Percentiles rank a stretch among this genome's conserved stretches.
These are phyloP conservation scores for Bubo scandiacus DNA, from an alignment of 2,113 vertebrate species.

Conservation along the genomic window DNA sequence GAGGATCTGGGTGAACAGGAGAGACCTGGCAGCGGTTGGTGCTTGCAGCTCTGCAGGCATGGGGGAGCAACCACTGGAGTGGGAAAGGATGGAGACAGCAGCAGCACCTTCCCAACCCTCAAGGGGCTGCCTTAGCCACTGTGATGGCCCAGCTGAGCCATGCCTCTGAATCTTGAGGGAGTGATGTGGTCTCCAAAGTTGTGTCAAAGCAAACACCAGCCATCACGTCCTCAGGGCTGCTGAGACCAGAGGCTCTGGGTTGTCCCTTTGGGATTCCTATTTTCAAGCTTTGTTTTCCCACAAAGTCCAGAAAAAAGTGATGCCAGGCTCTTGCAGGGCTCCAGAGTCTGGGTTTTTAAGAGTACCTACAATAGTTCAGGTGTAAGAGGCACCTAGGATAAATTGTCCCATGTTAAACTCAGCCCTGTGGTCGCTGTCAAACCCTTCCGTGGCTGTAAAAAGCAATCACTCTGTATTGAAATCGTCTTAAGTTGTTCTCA, in stretches of 20 bases:
- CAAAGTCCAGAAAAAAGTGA: neutral
- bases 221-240: neutral
- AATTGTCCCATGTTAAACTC: neutral
- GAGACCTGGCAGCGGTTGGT: neutral
- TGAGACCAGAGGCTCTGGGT: neutral
- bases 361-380: neutral
- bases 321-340: neutral
- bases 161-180: neutral
- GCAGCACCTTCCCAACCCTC: neutral
- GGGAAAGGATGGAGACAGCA: neutral
- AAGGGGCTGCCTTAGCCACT: neutral
- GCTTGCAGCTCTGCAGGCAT: neutral
- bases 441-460: neutral
- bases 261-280: neutral
- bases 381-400: neutral
- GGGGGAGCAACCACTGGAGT: neutral
- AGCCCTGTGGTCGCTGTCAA: neutral
- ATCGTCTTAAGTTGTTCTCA: neutral
- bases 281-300: neutral
- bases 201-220: neutral
- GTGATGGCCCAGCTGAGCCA: neutral
- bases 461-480: neutral
- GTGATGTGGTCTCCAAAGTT: neutral
- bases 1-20: neutral
- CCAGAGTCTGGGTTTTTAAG: neutral